phyloP scores from a whole-genome alignment of 2,113 vertebrate genomes.

The Plecturocebus donacophilus region DNA sequence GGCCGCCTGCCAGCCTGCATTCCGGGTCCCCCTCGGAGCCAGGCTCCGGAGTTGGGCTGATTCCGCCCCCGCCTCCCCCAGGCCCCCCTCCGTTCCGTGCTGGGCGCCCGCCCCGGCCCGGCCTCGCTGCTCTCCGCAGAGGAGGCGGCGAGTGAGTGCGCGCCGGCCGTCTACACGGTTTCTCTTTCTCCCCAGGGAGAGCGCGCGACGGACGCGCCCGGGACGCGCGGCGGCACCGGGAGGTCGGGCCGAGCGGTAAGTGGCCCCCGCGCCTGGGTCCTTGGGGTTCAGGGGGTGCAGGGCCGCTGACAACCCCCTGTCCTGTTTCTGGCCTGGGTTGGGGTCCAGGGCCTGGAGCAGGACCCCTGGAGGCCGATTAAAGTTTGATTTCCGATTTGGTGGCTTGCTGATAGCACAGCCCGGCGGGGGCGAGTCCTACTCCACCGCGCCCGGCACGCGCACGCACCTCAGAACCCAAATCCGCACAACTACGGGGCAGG shows the following conservation, averaged over 20 bases:
- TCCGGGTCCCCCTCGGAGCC: not conserved
- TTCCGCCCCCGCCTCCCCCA: conserved; percentile 17
- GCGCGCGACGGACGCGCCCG: conserved; percentile 67
- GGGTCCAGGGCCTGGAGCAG: not conserved
- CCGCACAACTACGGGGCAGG: not conserved
- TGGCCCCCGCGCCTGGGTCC: not conserved
- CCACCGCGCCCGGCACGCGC: not conserved
- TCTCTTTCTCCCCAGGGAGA: conserved; percentile 75
- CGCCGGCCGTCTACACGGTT: conserved; percentile 61
- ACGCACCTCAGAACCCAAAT: conserved; percentile 42
- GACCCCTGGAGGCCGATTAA: not conserved
- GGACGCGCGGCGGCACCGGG: conserved; percentile 58
- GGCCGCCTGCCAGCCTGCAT: not conserved
- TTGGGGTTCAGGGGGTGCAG: not conserved
- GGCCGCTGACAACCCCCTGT: not conserved
- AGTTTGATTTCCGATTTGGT: conserved; percentile 76
- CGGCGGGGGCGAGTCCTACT: conserved; percentile 48
- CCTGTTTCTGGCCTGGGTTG: not conserved
- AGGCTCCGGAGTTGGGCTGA: conserved; percentile 7
- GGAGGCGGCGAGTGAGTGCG: conserved; percentile 63
- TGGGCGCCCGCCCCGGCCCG: conserved; percentile 31
- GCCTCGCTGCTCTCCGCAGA: conserved; percentile 62
- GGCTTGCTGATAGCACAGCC: conserved; percentile 30
- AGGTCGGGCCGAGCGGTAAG: conserved; percentile 70
- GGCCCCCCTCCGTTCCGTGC: not conserved